Conservation (phyloP, 2,797 vertebrate species). For the Merluccius polli region DNA sequence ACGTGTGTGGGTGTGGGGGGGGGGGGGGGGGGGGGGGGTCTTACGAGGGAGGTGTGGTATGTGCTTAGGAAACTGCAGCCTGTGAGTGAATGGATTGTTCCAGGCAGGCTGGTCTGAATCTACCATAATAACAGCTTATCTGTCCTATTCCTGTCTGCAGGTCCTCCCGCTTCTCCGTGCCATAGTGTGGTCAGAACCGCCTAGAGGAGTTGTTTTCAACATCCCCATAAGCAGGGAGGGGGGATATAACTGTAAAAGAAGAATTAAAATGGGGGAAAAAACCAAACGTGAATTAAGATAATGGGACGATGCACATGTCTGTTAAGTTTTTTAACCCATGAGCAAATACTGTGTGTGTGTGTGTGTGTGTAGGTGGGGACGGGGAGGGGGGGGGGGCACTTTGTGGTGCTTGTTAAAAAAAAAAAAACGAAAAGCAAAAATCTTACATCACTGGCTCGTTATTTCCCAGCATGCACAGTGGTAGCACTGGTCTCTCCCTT, state of each 20-base stretch:
- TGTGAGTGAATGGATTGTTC: conserved; percentile 37
- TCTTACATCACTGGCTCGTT: conserved; percentile 48
- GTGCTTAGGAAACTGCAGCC: conserved; percentile 36
- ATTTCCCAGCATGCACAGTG: conserved; percentile 44
- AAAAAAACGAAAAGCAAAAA: not conserved
- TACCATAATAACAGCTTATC: conserved; percentile 61
- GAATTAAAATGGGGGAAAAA: no score
- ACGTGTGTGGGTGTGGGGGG: no score
- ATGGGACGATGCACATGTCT: conserved; percentile 7
- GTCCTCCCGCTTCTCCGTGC: conserved; percentile 31
- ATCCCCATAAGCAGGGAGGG: no score
- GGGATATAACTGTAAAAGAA: no score
- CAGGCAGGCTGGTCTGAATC: conserved; percentile 42
- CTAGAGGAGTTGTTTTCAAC: conserved; percentile 18
- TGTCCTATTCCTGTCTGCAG: conserved; percentile 36
- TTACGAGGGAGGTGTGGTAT: conserved; percentile 33
- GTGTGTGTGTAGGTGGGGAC: conserved; percentile 11
- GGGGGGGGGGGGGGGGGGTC: conserved; percentile 22
- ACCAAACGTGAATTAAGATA: not conserved
- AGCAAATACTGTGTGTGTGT: conserved; percentile 19
- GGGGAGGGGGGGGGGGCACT: no score
- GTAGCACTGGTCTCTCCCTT: conserved; percentile 41
- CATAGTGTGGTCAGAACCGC: conserved; percentile 41
- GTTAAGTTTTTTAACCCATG: conserved; percentile 12
- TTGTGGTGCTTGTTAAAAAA: conserved; percentile 30